Conservation (phyloP, 2,113 vertebrate genomes). For the Cyanoliseus patagonus region DNA sequence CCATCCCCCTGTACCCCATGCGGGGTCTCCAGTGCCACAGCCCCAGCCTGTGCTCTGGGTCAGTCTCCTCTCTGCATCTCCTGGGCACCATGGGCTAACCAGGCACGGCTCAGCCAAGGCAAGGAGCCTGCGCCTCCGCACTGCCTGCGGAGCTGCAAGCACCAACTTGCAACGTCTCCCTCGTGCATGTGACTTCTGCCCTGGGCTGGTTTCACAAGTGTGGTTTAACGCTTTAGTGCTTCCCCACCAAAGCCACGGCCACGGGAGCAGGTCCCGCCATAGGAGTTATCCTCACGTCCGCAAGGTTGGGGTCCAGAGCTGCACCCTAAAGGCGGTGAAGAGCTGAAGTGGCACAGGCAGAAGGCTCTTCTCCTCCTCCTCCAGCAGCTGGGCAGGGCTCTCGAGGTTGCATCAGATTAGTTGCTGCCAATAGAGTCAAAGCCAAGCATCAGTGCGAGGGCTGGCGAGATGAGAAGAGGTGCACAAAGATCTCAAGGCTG, state of each 20-base stretch:
- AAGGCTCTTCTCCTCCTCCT: background rate
- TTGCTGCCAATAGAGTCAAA: background rate
- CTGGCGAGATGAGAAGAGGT: background rate
- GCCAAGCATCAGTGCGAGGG: background rate
- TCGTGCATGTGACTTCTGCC: constrained; percentile 23
- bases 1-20: background rate
- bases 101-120: background rate
- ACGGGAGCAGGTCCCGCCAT: background rate
- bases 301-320: background rate
- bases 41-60: background rate
- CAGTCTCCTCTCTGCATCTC: background rate
- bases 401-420: background rate
- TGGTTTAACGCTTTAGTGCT: constrained; percentile 18
- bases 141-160: background rate
- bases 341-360: background rate
- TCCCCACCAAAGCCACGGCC: background rate
- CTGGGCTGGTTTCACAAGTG: background rate
- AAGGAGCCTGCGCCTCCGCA: background rate
- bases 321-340: background rate
- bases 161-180: constrained; percentile 45
- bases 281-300: background rate
- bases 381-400: background rate
- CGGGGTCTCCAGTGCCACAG: background rate
- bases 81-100: background rate
- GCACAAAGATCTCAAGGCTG: background rate